These are phyloP conservation scores for Echeneis naucrates DNA, from an alignment of 2,797 vertebrate species.

Conservation along the genomic window DNA sequence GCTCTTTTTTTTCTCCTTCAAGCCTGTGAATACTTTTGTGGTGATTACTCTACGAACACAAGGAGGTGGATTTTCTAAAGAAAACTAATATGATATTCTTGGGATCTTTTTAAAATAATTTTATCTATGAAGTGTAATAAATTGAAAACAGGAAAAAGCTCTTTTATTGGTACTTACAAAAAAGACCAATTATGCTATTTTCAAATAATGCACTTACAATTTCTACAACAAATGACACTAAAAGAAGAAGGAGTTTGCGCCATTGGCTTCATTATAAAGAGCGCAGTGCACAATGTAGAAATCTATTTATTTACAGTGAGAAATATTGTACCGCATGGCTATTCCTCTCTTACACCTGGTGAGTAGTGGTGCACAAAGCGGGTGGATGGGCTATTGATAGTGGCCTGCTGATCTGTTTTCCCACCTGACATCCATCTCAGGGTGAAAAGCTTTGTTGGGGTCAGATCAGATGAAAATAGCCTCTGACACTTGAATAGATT, in stretches of 20 bases:
- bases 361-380: neutral
- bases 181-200: neutral
- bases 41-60: constrained; percentile 36
- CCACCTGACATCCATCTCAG: constrained; percentile 26
- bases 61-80: constrained; percentile 11
- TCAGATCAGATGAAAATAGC: constrained; percentile 32
- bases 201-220: constrained; percentile 4
- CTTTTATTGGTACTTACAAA: constrained; percentile 15
- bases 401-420: constrained; percentile 16
- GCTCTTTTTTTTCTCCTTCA: constrained; percentile 21
- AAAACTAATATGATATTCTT: constrained; percentile 33
- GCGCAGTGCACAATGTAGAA: neutral
- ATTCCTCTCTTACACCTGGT: neutral
- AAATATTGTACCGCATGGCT: constrained; percentile 5
- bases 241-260: neutral
- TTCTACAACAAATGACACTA: constrained; percentile 6
- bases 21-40: constrained; percentile 43
- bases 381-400: constrained; percentile 5
- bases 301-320: constrained; percentile 9
- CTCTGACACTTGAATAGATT: constrained; percentile 37
- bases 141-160: neutral
- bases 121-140: neutral
- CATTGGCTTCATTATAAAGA: constrained; percentile 6
- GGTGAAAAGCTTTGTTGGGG: constrained; percentile 6
- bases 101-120: constrained; percentile 9